Conservation (phyloP, 1,140 invertebrate genomes). For the Drosophila pachea region DNA sequence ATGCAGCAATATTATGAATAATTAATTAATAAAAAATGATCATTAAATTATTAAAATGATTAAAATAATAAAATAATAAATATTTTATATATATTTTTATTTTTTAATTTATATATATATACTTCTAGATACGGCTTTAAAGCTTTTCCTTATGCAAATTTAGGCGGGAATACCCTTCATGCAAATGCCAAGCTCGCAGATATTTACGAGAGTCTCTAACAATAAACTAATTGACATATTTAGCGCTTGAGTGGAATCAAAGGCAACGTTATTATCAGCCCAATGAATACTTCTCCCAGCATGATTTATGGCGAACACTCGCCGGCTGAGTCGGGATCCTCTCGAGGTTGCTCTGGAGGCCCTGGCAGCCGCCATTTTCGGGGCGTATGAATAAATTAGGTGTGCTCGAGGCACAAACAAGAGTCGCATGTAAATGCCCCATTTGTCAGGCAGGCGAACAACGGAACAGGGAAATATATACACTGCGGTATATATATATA, state of each 20-base stretch:
- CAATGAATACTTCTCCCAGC: neutral
- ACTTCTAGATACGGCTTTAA: no score
- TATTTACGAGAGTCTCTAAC: neutral
- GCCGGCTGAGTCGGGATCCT: neutral
- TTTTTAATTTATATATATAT: neutral
- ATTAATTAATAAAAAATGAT: no score
- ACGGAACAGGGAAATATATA: no score
- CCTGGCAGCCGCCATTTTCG: slow-evolving; percentile 15
- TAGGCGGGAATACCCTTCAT: no score
- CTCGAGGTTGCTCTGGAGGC: slow-evolving; percentile 12
- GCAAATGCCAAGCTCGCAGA: no score
- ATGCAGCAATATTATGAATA: no score
- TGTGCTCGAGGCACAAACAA: slow-evolving; percentile 22
- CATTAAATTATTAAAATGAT: no score
- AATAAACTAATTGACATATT: neutral
- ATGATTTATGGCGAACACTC: neutral
- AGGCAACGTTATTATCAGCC: neutral
- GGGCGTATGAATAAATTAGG: slow-evolving; percentile 62
- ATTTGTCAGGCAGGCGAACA: slow-evolving; percentile 51
- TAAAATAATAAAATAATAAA: no score
- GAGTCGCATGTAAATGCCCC: slow-evolving; percentile 65
- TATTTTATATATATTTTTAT: no score
- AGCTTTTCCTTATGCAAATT: no score
- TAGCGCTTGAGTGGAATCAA: neutral
- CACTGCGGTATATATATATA: slow-evolving; percentile 48